phyloP scores from a whole-genome alignment of 2,113 vertebrate species.

The Tachysurus fulvidraco region DNA sequence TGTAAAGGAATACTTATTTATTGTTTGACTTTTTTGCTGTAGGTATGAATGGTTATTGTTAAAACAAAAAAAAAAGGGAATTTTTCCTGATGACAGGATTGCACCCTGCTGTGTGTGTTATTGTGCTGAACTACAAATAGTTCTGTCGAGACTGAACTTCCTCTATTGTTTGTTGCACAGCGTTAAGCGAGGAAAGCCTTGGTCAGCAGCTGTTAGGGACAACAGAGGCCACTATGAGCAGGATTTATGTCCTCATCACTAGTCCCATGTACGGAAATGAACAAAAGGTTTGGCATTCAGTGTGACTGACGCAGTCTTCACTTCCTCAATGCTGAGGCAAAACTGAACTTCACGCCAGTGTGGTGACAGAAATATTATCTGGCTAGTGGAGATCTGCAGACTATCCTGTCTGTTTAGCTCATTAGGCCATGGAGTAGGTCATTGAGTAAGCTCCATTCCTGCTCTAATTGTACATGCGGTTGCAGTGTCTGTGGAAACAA shows the following conservation, averaged over 20 bases:
- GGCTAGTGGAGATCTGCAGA: neutral
- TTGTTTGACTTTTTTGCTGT: neutral
- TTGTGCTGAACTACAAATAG: slow-evolving; percentile 46
- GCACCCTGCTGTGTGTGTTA: slow-evolving; percentile 27
- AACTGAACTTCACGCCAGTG: neutral
- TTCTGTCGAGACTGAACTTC: slow-evolving; percentile 43
- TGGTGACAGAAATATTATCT: slow-evolving; percentile 8
- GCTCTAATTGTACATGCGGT: neutral
- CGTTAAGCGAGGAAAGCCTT: slow-evolving; percentile 37
- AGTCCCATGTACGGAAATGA: slow-evolving; percentile 28
- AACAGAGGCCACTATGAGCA: slow-evolving; percentile 21
- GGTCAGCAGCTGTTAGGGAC: slow-evolving; percentile 53
- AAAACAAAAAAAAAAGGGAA: neutral
- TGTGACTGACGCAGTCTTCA: slow-evolving; percentile 18
- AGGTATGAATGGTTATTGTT: neutral
- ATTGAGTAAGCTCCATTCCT: slow-evolving; percentile 10
- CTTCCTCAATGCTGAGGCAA: neutral
- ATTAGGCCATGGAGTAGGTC: neutral
- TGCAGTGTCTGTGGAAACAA: neutral
- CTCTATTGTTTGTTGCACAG: slow-evolving; percentile 46
- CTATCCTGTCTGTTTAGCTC: slow-evolving; percentile 11
- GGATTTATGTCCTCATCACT: slow-evolving; percentile 45
- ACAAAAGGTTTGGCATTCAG: slow-evolving; percentile 43
- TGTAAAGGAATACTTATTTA: neutral
- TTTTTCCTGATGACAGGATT: slow-evolving; percentile 17